Conservation (phyloP, 2,888 invertebrate species). For the Sminthurides aquaticus region DNA sequence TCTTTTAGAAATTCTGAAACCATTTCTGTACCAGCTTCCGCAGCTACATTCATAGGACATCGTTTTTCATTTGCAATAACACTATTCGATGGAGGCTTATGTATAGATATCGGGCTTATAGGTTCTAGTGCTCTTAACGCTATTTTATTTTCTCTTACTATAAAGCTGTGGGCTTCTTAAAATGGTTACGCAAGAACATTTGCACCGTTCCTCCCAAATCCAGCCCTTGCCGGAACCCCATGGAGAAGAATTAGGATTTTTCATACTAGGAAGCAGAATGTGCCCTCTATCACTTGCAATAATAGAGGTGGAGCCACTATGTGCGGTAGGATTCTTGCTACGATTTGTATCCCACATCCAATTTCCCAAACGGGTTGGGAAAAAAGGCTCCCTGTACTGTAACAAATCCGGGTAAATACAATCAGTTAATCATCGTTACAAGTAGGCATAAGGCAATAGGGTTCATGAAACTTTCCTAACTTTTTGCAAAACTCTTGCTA, state of each 20-base stretch:
- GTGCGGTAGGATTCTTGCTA: background rate
- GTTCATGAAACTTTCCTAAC: background rate
- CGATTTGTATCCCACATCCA: constrained; percentile 27
- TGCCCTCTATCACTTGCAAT: constrained; percentile 35
- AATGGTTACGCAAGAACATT: constrained; percentile 19
- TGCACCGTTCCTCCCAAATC: constrained; percentile 30
- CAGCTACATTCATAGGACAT: background rate
- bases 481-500: background rate
- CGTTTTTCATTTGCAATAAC: background rate
- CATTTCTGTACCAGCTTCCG: background rate
- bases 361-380: constrained; percentile 31
- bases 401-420: background rate
- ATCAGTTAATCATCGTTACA: background rate
- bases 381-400: constrained; percentile 36
- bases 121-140: background rate
- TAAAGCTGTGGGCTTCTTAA: constrained; percentile 22
- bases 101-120: background rate
- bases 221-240: constrained; percentile 32
- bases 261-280: constrained; percentile 27
- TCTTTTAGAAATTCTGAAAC: background rate
- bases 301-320: constrained; percentile 19
- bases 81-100: background rate
- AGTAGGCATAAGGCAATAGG: too few species aligned
- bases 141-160: constrained; percentile 5
- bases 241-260: constrained; percentile 25